A percentile compares a stretch with the other conserved stretches of the same genome.
These are phyloP conservation scores for Epinephelus cyanopodus DNA, from an alignment of 2,113 vertebrate species.

Conservation along the genomic window DNA sequence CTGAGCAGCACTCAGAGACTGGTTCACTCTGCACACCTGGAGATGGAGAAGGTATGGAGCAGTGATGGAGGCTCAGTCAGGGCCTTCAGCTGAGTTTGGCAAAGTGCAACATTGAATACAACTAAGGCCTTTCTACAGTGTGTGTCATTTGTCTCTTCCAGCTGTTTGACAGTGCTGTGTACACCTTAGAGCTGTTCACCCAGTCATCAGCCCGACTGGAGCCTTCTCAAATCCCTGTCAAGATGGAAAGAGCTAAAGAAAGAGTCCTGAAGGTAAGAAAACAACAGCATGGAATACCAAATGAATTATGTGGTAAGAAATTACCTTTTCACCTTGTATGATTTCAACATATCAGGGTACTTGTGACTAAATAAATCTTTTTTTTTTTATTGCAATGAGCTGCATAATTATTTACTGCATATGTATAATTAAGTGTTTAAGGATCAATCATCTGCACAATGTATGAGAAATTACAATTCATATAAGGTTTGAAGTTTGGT, in stretches of 20 bases:
- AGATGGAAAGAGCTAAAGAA: constrained; percentile 63
- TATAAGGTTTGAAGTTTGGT: not conserved
- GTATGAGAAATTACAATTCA: not conserved
- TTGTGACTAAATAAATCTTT: not conserved
- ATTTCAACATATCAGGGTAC: not conserved
- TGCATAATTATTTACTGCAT: not conserved
- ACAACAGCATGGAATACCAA: not conserved
- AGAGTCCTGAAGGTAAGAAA: constrained; percentile 73
- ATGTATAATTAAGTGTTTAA: not conserved
- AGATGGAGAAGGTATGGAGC: constrained; percentile 73
- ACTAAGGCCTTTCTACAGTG: not conserved
- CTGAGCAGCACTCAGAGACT: constrained; percentile 57
- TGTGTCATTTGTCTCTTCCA: constrained; percentile 39
- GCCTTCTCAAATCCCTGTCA: constrained; percentile 50
- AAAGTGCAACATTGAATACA: not conserved
- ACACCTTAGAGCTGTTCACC: constrained; percentile 69
- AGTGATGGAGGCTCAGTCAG: not conserved
- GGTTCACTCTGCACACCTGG: constrained; percentile 63
- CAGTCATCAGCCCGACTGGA: constrained; percentile 61
- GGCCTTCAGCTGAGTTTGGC: not conserved
- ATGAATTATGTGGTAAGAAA: not conserved
- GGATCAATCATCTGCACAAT: not conserved
- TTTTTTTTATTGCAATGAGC: not conserved
- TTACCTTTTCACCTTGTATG: not conserved
- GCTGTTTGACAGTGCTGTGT: constrained; percentile 70